Percentiles rank a stretch among this genome's conserved stretches.
These are phyloP conservation scores for Thermophis baileyi DNA, from an alignment of 2,113 vertebrate genomes.

Conservation along the genomic window DNA sequence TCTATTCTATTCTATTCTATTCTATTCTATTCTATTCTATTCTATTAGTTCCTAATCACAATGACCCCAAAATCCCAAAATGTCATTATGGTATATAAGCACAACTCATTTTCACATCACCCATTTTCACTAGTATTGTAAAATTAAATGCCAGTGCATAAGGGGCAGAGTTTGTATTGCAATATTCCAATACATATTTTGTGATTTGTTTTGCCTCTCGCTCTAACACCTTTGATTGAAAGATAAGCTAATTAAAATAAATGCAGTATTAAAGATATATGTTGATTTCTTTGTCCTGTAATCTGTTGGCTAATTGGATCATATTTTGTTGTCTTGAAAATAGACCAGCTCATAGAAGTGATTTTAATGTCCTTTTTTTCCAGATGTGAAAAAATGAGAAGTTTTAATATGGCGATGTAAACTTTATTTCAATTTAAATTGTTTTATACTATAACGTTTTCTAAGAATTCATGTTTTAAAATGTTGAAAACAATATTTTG, in stretches of 20 bases:
- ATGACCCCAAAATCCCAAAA: background rate
- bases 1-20: too few species aligned
- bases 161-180: background rate
- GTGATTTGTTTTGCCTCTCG: background rate
- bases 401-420: background rate
- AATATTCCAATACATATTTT: background rate
- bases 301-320: background rate
- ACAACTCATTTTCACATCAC: background rate
- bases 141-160: background rate
- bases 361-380: background rate
- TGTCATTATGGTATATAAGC: background rate
- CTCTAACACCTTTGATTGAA: background rate
- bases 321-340: background rate
- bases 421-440: background rate
- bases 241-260: background rate
- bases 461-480: background rate
- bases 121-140: background rate
- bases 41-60: background rate
- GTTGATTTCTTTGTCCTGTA: background rate
- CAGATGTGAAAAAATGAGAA: background rate
- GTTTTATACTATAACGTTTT: background rate
- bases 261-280: background rate
- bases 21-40: too few species aligned
- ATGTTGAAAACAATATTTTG: background rate
- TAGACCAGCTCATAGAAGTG: background rate